A percentile compares a stretch with the other conserved stretches of the same genome.
Conservation (phyloP, 2,797 vertebrate species). For the Tachyglossus aculeatus region DNA sequence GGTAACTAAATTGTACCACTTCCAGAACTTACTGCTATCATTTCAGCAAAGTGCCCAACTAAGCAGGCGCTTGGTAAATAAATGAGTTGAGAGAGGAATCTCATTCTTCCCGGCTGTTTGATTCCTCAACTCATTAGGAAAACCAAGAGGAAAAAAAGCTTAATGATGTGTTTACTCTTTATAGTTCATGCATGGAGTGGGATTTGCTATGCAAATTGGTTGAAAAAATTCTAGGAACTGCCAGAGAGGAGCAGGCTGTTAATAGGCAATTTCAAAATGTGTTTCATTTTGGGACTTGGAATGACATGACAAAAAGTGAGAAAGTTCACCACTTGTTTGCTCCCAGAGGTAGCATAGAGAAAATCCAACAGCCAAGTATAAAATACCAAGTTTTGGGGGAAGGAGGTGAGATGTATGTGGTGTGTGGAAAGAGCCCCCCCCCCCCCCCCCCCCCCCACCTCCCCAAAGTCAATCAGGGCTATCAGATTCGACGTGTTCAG, state of each 20-base stretch:
- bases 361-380: too few species aligned
- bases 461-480: too few species aligned
- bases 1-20: constrained; percentile 23
- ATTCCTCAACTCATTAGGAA: constrained; percentile 29
- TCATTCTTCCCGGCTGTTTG: constrained; percentile 3
- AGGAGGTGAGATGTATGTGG: too few species aligned
- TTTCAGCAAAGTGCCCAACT: constrained; percentile 38
- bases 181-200: not conserved
- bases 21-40: constrained; percentile 12
- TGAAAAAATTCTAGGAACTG: not conserved
- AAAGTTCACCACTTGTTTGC: not conserved
- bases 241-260: not conserved
- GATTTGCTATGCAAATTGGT: not conserved
- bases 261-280: not conserved
- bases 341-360: too few species aligned
- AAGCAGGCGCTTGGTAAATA: constrained; percentile 34
- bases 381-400: too few species aligned
- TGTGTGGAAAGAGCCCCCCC: too few species aligned
- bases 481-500: not conserved
- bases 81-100: constrained; percentile 21
- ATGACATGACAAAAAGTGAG: constrained; percentile 1
- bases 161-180: constrained; percentile 16
- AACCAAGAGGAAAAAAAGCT: constrained; percentile 17
- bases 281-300: not conserved
- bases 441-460: too few species aligned